Evolutionary conservation across 1,140 invertebrate species (phyloP).

Genomic region (Atta texana): DNA sequence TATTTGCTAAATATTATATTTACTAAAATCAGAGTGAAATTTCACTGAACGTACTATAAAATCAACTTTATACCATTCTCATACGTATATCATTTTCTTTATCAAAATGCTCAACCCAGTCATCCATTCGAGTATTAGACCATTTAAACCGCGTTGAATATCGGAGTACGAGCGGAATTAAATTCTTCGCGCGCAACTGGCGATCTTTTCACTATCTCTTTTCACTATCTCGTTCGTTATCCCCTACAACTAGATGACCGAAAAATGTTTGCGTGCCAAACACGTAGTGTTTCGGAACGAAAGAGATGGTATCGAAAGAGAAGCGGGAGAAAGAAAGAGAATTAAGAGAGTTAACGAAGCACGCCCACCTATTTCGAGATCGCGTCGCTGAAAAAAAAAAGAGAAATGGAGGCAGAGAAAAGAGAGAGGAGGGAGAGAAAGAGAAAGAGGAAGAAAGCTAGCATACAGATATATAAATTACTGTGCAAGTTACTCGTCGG

Average conservation of each 20-base stretch:
- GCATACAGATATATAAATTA: conserved; percentile 77
- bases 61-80: not conserved
- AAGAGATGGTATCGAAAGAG: conserved; percentile 21
- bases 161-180: conserved; percentile 14
- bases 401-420: not conserved
- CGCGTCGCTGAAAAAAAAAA: conserved; percentile 20
- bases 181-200: conserved; percentile 33
- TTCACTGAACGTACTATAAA: not conserved
- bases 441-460: too few species aligned
- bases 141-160: conserved; percentile 9
- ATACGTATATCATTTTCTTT: not conserved
- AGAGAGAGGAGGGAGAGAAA: not conserved
- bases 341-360: conserved; percentile 52
- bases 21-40: not conserved
- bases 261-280: conserved; percentile 57
- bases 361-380: conserved; percentile 35
- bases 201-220: conserved; percentile 34
- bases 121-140: not conserved
- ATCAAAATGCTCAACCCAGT: not conserved
- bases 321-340: not conserved
- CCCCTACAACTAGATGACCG: conserved; percentile 3
- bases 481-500: conserved; percentile 66
- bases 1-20: not conserved
- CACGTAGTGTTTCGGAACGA: conserved; percentile 23
- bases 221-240: conserved; percentile 11